Conservation (phyloP, 92 coral and sea anemone genomes). For the Montipora capitata region DNA sequence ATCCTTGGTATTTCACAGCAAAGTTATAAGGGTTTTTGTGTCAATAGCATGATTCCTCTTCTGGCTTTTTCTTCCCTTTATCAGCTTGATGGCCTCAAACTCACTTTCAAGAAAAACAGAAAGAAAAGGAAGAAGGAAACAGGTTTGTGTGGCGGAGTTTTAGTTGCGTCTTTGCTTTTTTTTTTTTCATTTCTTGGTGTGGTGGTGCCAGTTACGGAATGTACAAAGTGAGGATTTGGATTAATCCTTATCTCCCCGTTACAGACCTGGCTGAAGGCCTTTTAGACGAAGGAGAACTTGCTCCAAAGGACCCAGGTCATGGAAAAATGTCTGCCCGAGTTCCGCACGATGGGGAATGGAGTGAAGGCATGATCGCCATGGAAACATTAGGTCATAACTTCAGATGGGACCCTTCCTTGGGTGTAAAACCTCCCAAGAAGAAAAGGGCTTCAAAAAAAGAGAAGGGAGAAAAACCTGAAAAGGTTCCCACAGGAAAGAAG, state of each 20-base stretch:
- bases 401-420: constrained; percentile 64
- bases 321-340: constrained; percentile 38
- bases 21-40: no score
- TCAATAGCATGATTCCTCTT: no score
- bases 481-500: constrained; percentile 79
- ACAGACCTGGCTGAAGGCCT: constrained; percentile 49
- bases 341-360: constrained; percentile 56
- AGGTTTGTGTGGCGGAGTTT: constrained; percentile 5
- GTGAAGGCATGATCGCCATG: constrained; percentile 42
- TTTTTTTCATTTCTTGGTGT: background rate
- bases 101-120: constrained; percentile 95
- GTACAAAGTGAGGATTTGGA: background rate
- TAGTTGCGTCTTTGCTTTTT: background rate
- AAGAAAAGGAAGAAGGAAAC: constrained; percentile 93
- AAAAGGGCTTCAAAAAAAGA: constrained; percentile 83
- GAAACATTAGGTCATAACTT: constrained; percentile 66
- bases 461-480: constrained; percentile 94
- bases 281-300: constrained; percentile 24
- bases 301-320: constrained; percentile 30
- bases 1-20: background rate
- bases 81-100: constrained; percentile 97
- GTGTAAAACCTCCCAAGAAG: constrained; percentile 90
- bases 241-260: background rate
- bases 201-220: no score
- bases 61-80: background rate